Percentiles rank a stretch among this genome's conserved stretches.
These are phyloP conservation scores for Melanotaenia pygmaea DNA, from an alignment of 2,797 vertebrate genomes.

Conservation along the genomic window DNA sequence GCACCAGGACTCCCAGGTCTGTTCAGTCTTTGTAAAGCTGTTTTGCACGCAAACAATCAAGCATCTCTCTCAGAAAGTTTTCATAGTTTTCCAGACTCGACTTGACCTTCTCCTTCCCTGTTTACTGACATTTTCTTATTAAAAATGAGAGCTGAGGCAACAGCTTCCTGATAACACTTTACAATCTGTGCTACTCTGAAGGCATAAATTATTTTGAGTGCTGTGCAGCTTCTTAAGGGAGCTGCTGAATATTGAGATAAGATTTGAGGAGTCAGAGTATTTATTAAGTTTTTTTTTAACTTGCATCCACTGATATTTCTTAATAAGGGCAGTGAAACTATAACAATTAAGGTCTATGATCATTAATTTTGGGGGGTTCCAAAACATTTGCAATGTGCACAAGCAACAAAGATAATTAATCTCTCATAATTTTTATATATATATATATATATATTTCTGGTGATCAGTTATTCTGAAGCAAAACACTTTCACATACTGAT, in stretches of 20 bases:
- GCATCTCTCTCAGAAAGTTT: not conserved
- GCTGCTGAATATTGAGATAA: not conserved
- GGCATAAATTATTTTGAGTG: not conserved
- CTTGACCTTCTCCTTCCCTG: not conserved
- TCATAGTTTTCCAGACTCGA: not conserved
- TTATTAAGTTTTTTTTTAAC: not conserved
- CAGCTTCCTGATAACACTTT: not conserved
- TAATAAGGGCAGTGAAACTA: not conserved
- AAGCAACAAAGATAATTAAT: too few species aligned
- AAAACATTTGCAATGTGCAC: not conserved
- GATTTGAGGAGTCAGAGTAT: not conserved
- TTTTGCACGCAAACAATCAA: not conserved
- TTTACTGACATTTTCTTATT: not conserved
- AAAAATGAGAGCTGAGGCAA: not conserved
- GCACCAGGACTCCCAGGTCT: not conserved
- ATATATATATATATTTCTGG: too few species aligned
- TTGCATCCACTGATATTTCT: not conserved
- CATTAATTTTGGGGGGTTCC: not conserved
- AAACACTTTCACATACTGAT: not conserved
- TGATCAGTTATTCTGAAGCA: not conserved
- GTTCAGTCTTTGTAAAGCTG: not conserved
- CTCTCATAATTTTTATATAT: too few species aligned
- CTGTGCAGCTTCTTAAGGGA: not conserved
- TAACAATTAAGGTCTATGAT: not conserved
- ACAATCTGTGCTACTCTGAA: not conserved